Evolutionary conservation across 2,797 vertebrate species (phyloP), one percentile per base, ranked within the genome.

Genomic region (Myioborus miniatus): DNA sequence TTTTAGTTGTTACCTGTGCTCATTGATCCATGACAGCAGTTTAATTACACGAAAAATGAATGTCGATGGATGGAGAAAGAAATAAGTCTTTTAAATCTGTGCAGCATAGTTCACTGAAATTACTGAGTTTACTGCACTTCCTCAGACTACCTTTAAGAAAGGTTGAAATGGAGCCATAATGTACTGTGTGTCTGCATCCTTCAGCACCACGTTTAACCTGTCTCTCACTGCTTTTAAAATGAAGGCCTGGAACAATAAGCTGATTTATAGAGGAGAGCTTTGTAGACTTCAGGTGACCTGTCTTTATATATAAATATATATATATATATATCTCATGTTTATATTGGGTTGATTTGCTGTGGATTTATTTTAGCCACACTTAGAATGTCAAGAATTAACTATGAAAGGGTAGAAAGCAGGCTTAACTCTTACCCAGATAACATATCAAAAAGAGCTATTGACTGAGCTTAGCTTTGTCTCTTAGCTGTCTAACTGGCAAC

Each of bases 41-140:
- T 94, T 97, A 97, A 96, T 97, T 96, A 84, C 71, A 83, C 12
- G 9, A 93, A 95, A 97, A 95, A 85, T 94, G 79, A 89, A 96
- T 95, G 83, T 94, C 15, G 1, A 55, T 92, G 60, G 63, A 74
- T 88, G 68, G 64, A 52, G 77, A 92, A 95, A 82, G 75, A 93
- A 94, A 95, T 84, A 96, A 94, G 79, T 96, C 70, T 96, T 91
- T 91, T 91, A 72, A 93, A 94, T 93, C 67, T 90, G 18, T 68
- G 50, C 56, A 46, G 67, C 50, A n/a, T 29, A 64, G n/a, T 70
- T 91, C 58, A 74, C 56, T 91, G 74, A 83, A 91, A 83, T 83
- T 76, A 79, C 41, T 1, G 19, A 81, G 24, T 83, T 82, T 83
- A 58, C 49, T 71, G 58, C 46, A 23, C 55, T 90, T 89, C 50